Evolutionary conservation across 2,888 invertebrate genomes (phyloP), one percentile per base, ranked within the genome.

Genomic region (Crossocerus cetratus): DNA sequence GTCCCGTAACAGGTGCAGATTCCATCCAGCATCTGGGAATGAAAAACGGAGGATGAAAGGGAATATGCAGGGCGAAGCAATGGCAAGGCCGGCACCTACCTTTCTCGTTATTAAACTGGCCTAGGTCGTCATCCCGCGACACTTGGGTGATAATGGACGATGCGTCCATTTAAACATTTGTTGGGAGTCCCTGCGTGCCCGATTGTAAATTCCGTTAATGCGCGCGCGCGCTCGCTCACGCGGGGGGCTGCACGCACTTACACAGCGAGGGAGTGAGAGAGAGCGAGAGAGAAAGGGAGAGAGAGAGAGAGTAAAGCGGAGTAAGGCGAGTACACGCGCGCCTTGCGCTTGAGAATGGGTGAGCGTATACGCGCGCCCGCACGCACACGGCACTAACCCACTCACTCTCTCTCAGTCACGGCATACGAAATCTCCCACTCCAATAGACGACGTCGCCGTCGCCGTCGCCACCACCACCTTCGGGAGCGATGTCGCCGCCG

Each of bases 131-230:
- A 95, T 98, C 97, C 94, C 97, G 95, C 93, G 96, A 96, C 94
- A 97, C 98, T 95, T 97, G 97, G 93, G 97, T 97, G 93, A 98
- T 98, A 94, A 98, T 97, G 96, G 97, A 98, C 96, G 97, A 96
- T 95, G 96, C 97, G 97, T 98, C 98, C 98, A 97, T 97, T 95
- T 93, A 93, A 93, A 93, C 94, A 94, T 94, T 93, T 92, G 93
- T 91, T 92, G 86, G 82, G 82, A 83, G 83, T 85, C 84, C 81
- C 85, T 85, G 83, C 83, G 86, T 84, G 85, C 84, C 84, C 84
- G 85, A 88, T 85, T 83, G 85, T 85, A 83, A 86, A 86, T 86
- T 86, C 85, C 86, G 85, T 86, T 83, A 84, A 84, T 84, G 84
- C 86, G 86, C 87, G 86, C 84, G 84, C 82, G 78, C 80, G 81